Percentiles rank a stretch among this genome's conserved stretches.
These are phyloP conservation scores for Andricus curvator DNA, from an alignment of 2,888 invertebrate species.

Conservation along the genomic window DNA sequence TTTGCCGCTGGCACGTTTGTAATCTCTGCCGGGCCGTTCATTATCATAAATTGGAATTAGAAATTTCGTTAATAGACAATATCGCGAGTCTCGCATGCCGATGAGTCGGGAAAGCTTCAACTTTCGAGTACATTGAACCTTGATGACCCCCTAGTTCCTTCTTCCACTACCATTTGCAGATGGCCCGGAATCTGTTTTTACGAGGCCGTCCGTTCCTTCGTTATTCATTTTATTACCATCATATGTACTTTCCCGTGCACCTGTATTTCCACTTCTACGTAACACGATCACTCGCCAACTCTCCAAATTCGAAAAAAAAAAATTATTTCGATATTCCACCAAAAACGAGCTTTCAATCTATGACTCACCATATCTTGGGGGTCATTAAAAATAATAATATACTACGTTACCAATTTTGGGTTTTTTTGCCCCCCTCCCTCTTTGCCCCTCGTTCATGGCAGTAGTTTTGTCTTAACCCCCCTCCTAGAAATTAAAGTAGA, in stretches of 20 bases:
- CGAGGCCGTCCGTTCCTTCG: constrained; percentile 1
- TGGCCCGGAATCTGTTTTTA: constrained; percentile 32
- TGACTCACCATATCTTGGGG: no score
- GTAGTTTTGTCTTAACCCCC: no score
- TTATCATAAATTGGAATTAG: constrained; percentile 72
- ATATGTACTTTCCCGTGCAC: constrained; percentile 21
- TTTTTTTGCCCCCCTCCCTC: no score
- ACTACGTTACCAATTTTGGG: no score
- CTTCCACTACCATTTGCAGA: constrained; percentile 26
- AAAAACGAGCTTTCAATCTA: neutral
- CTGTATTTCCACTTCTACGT: constrained; percentile 14
- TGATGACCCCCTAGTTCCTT: constrained; percentile 29
- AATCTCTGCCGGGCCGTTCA: constrained; percentile 47
- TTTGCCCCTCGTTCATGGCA: no score
- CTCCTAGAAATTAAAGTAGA: no score
- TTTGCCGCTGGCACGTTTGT: constrained; percentile 16
- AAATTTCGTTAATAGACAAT: constrained; percentile 71
- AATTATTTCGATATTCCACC: neutral
- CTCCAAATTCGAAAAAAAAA: neutral
- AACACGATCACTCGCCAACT: neutral
- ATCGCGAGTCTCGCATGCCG: constrained; percentile 65
- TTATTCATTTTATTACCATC: constrained; percentile 20
- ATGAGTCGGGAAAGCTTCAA: constrained; percentile 72
- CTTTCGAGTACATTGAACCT: constrained; percentile 75
- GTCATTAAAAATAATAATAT: no score